Base-by-base conservation (phyloP, 1,140 invertebrate genomes). In the Drosophila sulfurigaster region DNA sequence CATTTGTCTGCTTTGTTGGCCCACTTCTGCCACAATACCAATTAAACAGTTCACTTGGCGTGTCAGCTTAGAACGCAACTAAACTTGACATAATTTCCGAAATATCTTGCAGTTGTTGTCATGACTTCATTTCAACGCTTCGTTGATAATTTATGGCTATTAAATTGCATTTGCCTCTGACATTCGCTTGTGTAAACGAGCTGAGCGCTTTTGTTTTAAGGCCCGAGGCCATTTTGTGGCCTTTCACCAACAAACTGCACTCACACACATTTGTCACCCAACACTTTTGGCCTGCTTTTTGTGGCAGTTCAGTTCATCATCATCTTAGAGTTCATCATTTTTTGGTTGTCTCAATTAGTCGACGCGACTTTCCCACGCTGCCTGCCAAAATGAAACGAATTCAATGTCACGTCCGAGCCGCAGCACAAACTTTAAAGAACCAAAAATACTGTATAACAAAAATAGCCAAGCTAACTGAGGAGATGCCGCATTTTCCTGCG, bases 71-170 rank as follows among this genome's bases (percentile, higher is more conserved):
- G 41, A n/a, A 16, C n/a, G 6, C 15, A 16, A 48, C 46, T 4
- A 6, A 20, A 48, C n/a, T 13, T 54, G 13, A 13, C n/a, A 15
- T 15, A 54, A 32, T 35, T 32, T 7, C 13, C 0, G 1, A 32
- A 16, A n/a, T 13, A 43, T n/a, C 11, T 13, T 35, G 20, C 30
- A 54, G 30, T 63, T 70, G 66, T 46, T 41, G 54, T 20, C 35
- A 30, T 41, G 63, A 63, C 54, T 75, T 57, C 45, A 68, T 70
- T 82, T 64, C 78, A 59, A 78, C 81, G 64, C 79, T 30, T 67
- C 46, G 66, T 71, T 82, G 75, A 56, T 41, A 64, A 78, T 81
- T 76, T 79, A 82, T 80, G 77, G 77, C 58, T 85, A 77, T 83
- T 85, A 77, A 80, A 80, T 83, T 83, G 81, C 81, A 81, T 57